Base-by-base conservation (phyloP, 2,888 invertebrate species). In the Kuschelorhynchus macadamiae region DNA sequence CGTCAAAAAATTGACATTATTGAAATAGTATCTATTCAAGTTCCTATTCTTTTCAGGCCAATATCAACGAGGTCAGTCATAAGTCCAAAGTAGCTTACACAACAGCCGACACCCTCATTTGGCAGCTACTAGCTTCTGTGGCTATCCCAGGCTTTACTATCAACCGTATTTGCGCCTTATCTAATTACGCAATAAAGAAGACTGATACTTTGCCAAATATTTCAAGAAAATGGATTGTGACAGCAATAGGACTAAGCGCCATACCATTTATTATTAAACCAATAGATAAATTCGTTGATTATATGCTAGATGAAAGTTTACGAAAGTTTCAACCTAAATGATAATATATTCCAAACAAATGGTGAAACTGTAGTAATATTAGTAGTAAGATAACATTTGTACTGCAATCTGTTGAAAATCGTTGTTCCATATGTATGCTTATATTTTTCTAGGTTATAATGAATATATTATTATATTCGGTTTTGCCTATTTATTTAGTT, bases 121-220 rank as follows among this genome's bases (percentile, higher is more conserved):
- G 98, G 98, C 98, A 98, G 84, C 91, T 92, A 69, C 85, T 98
- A 63, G 98, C 98, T 0, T 97, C 97, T 0, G 91, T 96, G 0
- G 85, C 90, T 14, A 89, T 96, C 73, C 98, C 98, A 0, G 98
- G 98, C 1, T 88, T 92, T 74, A 92, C 94, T 8, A 97, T 98
- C 73, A 98, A 98, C 83, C 87, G 92, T 86, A 87, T 96, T 70
- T 95, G 94, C 81, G 88, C 87, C 0, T 77, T 83, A 17, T 83
- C 88, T 0, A 81, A 84, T n/a, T 82, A 77, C 25, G 61, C 80
- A 0, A 72, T 89, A 0, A 76, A 78, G 21, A 86, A 78, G 63
- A 80, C 78, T 0, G 76, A 79, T 0, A 84, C 81, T 71, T 47
- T 88, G 17, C 85, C 86, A 0, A 78, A 75, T 0, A 75, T 70